These are phyloP conservation scores for Brotogeris chrysoptera DNA, from an alignment of 2,797 vertebrate genomes.

Conservation along the genomic window DNA sequence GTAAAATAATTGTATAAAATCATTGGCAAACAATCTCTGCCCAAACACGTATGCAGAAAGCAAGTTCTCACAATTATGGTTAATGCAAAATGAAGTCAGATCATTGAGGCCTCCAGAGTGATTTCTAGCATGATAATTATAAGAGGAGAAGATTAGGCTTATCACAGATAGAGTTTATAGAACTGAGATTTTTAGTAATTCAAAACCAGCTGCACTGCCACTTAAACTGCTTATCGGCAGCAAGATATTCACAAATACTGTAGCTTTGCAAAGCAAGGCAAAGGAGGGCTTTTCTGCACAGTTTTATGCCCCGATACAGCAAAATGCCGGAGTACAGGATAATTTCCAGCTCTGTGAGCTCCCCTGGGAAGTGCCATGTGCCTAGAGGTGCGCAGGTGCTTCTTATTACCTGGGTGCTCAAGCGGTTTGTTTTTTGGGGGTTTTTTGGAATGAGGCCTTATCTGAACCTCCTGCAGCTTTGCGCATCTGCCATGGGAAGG, in stretches of 20 bases:
- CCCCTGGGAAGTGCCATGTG: neutral
- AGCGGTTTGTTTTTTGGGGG: neutral
- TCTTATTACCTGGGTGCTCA: constrained; percentile 8
- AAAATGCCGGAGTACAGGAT: neutral
- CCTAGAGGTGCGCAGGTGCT: constrained; percentile 58
- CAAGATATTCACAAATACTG: neutral
- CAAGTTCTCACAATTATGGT: constrained; percentile 61
- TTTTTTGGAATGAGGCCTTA: constrained; percentile 5
- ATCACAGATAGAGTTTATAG: constrained; percentile 1
- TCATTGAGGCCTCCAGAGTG: constrained; percentile 34
- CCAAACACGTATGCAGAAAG: constrained; percentile 53
- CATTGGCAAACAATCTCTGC: constrained; percentile 46
- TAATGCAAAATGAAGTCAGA: constrained; percentile 43
- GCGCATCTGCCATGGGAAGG: neutral
- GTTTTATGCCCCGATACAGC: neutral
- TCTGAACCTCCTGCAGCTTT: constrained; percentile 30
- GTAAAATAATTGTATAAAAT: constrained; percentile 42
- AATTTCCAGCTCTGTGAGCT: neutral
- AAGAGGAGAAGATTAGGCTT: constrained; percentile 52
- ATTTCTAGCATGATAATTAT: constrained; percentile 50
- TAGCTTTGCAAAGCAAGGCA: neutral
- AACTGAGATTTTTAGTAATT: constrained; percentile 24
- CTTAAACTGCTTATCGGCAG: neutral
- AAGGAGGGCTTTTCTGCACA: neutral
- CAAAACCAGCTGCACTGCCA: neutral